Evolutionary conservation across 37 sponge, comb jelly and placozoan species (phyloP), one percentile per base, ranked within the genome.

Genomic region (Lycopodina hypogea): DNA sequence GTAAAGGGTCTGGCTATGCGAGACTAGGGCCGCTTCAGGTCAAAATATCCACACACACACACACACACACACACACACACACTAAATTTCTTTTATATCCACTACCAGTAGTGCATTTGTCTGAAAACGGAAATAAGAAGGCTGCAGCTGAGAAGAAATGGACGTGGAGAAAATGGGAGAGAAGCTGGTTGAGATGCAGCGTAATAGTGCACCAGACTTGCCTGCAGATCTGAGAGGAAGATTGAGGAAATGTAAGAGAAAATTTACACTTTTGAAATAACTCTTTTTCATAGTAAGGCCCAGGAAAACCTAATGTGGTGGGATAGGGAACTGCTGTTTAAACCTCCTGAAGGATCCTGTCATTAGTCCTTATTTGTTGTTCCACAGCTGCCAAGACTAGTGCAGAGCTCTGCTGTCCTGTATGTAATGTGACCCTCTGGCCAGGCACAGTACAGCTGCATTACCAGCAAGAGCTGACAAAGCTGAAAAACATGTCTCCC

Each of bases 371-470:
- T 26, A 17, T 6, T 59, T 45, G 8, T 45, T 9, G 9, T 45
- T 42, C 3, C 50, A 15, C 50, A 71, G 71, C 29, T 21, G 39
- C 24, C 50, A 71, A 45, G 51, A 2, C 24, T 21, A 22, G 26
- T 2, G 35, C 50, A 35, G 56, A 26, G 12, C 52, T 78, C 9
- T 37, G 52, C 18, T 86, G 87, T 59, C 87, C 87, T 1, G 35
- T 86, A 12, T 86, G 87, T 66, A 76, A 74, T 1, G 58, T 86
- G 19, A 80, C 87, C 1, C 51, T 86, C 22, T 36, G 81, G 38
- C 69, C 78, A 7, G 81, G 61, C 18, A 69, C 81, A 34, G 23
- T 86, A 11, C 32, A 36, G 39, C 69, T 58, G 26, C 87, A 86
- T 28, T 86, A 76, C 48, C 42, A 86, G 35, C 34, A 22, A 56